Conservation (phyloP, 2,113 vertebrate genomes). For the Osmerus eperlanus region DNA sequence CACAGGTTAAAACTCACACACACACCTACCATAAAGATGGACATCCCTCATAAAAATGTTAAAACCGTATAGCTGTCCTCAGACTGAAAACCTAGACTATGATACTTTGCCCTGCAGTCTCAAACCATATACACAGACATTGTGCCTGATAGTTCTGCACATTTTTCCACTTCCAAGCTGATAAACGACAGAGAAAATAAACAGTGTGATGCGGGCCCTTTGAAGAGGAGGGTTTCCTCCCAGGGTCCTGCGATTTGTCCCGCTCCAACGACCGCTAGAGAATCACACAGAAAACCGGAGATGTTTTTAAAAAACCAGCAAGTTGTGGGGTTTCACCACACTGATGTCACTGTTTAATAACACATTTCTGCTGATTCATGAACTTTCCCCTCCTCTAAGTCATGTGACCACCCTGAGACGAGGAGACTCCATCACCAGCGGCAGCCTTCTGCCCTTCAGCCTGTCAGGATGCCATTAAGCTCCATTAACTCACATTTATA, state of each 20-base stretch:
- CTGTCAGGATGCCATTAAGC: conserved; percentile 40
- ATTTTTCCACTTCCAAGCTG: conserved; percentile 36
- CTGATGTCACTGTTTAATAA: conserved; percentile 67
- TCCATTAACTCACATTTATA: conserved; percentile 35
- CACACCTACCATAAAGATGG: too few species aligned
- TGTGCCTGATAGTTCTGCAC: conserved; percentile 29
- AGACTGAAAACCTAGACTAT: too few species aligned
- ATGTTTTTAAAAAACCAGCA: conserved; percentile 44
- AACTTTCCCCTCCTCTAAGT: conserved; percentile 46
- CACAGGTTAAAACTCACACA: conserved; percentile 30
- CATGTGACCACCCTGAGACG: conserved; percentile 35
- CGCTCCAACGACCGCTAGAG: conserved; percentile 52
- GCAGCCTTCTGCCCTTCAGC: conserved; percentile 18
- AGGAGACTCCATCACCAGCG: conserved; percentile 28
- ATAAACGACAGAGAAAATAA: conserved; percentile 39
- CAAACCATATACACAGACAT: background rate
- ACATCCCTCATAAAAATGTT: too few species aligned
- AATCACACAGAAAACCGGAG: conserved; percentile 41
- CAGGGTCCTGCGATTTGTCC: conserved; percentile 53
- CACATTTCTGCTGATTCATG: conserved; percentile 48
- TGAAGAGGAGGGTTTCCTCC: conserved; percentile 31
- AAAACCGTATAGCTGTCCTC: too few species aligned
- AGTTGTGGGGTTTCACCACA: conserved; percentile 57
- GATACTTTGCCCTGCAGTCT: background rate
- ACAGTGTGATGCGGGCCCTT: conserved; percentile 18